phyloP scores from a whole-genome alignment of 1,140 invertebrate species.

The Hydropsyche tenuis region DNA sequence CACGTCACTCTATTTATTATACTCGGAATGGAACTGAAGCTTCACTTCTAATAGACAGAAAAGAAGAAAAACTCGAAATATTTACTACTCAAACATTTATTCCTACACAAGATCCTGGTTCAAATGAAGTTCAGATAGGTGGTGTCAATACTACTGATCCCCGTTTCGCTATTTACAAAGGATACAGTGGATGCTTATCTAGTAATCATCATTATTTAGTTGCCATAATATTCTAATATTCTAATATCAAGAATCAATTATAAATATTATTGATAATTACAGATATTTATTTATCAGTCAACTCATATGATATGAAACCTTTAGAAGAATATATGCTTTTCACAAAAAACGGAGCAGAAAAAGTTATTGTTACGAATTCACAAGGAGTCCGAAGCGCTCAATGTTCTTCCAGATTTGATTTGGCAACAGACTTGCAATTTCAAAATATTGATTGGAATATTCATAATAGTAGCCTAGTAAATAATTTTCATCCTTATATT shows the following conservation, averaged over 20 bases:
- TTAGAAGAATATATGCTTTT: slow-evolving; percentile 89
- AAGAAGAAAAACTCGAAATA: slow-evolving; percentile 71
- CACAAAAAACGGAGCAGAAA: slow-evolving; percentile 79
- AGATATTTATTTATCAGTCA: slow-evolving; percentile 84
- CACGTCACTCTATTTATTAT: slow-evolving; percentile 86
- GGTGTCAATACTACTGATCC: slow-evolving; percentile 83
- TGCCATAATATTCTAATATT: too few relatives aligned
- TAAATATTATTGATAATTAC: slow-evolving; percentile 50
- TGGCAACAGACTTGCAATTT: slow-evolving; percentile 55
- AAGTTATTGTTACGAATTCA: slow-evolving; percentile 80
- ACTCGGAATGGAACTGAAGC: slow-evolving; percentile 74
- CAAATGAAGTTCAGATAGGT: slow-evolving; percentile 85
- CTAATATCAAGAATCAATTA: slow-evolving; percentile 3
- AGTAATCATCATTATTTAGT: slow-evolving; percentile 72
- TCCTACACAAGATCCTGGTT: slow-evolving; percentile 68
- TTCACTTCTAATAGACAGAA: slow-evolving; percentile 76
- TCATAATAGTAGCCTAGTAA: slow-evolving; percentile 58
- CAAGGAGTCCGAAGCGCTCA: slow-evolving; percentile 84
- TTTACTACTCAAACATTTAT: slow-evolving; percentile 71
- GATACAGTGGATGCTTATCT: slow-evolving; percentile 87
- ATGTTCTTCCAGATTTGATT: slow-evolving; percentile 77
- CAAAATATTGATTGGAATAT: slow-evolving; percentile 54
- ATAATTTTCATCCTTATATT: slow-evolving; percentile 34
- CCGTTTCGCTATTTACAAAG: slow-evolving; percentile 79
- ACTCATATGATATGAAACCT: slow-evolving; percentile 80